A percentile compares a stretch with the other conserved stretches of the same genome.
Conservation (phyloP, 2,113 vertebrate genomes). For the Mirounga angustirostris region DNA sequence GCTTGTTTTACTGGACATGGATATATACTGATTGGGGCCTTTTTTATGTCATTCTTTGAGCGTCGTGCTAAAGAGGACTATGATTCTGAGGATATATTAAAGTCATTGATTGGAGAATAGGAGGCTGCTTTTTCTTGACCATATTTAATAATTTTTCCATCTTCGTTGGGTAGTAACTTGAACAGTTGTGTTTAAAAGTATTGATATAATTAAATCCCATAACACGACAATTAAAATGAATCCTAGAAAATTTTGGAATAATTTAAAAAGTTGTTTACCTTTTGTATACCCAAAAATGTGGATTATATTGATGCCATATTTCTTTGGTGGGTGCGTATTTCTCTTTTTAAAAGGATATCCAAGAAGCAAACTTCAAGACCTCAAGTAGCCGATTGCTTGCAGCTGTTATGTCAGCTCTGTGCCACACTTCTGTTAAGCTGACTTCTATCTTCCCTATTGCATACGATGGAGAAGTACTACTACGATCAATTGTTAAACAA, state of each 20-base stretch:
- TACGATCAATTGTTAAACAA: conserved; percentile 97
- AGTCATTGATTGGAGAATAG: neutral
- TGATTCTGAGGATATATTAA: neutral
- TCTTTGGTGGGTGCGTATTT: neutral
- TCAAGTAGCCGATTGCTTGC: conserved; percentile 97
- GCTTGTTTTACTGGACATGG: neutral
- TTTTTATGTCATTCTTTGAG: neutral
- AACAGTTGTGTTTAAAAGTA: conserved; percentile 23
- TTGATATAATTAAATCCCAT: neutral
- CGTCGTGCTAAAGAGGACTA: neutral
- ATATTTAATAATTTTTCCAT: neutral
- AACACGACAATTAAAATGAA: neutral
- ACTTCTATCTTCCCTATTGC: conserved; percentile 99
- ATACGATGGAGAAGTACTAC: conserved; percentile 96
- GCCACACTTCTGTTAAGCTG: conserved; percentile 97
- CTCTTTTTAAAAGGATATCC: conserved; percentile 92
- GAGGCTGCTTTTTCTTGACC: neutral
- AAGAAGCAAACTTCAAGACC: conserved; percentile 98
- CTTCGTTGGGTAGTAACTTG: neutral
- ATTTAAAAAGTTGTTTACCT: conserved; percentile 7
- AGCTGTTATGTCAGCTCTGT: conserved; percentile 98
- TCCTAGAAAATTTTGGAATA: neutral
- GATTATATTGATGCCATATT: conserved; percentile 44
- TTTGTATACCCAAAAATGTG: conserved; percentile 29
- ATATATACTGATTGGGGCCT: neutral